A percentile compares a stretch with the other conserved stretches of the same genome.
Conservation (phyloP, 1,140 invertebrate genomes). For the Drosophila sechellia region DNA sequence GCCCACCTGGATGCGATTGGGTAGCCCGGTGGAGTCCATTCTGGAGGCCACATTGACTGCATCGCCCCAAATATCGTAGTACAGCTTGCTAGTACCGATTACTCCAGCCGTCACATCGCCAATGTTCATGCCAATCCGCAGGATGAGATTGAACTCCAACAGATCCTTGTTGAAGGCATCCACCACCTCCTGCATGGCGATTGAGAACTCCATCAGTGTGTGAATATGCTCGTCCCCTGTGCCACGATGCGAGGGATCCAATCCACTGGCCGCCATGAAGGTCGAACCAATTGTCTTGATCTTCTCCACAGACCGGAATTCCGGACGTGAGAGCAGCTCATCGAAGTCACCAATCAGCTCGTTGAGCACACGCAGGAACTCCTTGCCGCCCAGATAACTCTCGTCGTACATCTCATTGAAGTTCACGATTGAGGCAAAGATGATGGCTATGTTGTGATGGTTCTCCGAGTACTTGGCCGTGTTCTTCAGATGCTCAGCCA, state of each 20-base stretch:
- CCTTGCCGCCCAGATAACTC: constrained; percentile 95
- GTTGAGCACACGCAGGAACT: constrained; percentile 97
- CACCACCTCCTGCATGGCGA: constrained; percentile 94
- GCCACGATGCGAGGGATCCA: constrained; percentile 91
- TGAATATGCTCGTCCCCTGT: constrained; percentile 92
- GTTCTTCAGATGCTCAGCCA: constrained; percentile 96
- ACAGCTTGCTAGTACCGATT: constrained; percentile 97
- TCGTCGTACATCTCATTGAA: constrained; percentile 99
- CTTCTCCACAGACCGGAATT: constrained; percentile 97
- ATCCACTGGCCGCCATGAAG: constrained; percentile 98
- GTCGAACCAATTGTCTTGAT: constrained; percentile 99
- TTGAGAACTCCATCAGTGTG: constrained; percentile 94
- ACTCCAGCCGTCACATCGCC: constrained; percentile 98
- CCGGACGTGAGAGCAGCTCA: constrained; percentile 92
- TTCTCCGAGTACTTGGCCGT: constrained; percentile 98
- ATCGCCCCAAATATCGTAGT: constrained; percentile 99
- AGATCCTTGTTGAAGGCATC: constrained; percentile 95
- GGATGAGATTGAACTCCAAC: constrained; percentile 94
- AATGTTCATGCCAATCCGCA: constrained; percentile 93
- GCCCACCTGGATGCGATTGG: constrained; percentile 94
- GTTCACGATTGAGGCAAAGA: constrained; percentile 98
- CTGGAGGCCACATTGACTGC: constrained; percentile 98
- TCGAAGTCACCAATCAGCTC: constrained; percentile 98
- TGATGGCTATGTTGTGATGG: constrained; percentile 95
- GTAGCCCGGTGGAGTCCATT: constrained; percentile 97